phyloP scores from a whole-genome alignment of 2,113 vertebrate species.

The Melanerpes formicivorus region DNA sequence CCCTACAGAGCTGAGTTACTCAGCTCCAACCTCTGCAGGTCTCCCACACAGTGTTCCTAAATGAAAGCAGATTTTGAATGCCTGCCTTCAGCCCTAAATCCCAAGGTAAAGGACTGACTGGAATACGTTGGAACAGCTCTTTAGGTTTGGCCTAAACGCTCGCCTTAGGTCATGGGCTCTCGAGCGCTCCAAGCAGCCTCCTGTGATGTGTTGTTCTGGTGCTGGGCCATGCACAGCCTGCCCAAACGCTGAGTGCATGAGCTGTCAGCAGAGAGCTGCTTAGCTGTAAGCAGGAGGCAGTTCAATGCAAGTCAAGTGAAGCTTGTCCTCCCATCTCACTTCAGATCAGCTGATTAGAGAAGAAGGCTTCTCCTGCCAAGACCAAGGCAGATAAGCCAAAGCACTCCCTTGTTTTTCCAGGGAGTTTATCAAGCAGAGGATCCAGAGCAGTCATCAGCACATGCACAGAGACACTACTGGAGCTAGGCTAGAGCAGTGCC shows the following conservation, averaged over 20 bases:
- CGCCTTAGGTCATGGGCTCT: constrained; percentile 39
- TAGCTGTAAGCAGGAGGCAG: background rate
- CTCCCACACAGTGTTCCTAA: constrained; percentile 6
- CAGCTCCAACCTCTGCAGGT: background rate
- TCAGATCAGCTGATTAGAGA: constrained; percentile 39
- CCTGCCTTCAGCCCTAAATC: constrained; percentile 41
- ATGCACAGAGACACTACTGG: background rate
- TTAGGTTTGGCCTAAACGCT: constrained; percentile 36
- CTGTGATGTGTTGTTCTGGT: constrained; percentile 48
- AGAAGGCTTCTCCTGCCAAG: background rate
- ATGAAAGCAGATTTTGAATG: constrained; percentile 41
- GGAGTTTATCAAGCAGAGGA: background rate
- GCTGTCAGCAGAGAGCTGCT: constrained; percentile 6
- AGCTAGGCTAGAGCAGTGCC: background rate
- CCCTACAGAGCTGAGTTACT: background rate
- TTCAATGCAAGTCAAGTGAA: background rate
- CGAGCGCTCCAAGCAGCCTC: background rate
- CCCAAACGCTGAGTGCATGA: background rate
- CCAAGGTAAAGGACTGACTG: constrained; percentile 63
- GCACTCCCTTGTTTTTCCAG: constrained; percentile 19
- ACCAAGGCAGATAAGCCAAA: constrained; percentile 19
- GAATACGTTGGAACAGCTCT: constrained; percentile 58
- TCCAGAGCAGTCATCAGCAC: background rate
- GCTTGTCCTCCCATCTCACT: background rate
- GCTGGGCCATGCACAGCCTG: constrained; percentile 1